Percentiles rank a stretch among this genome's conserved stretches.
These are phyloP conservation scores for Sphecodes monilicornis DNA, from an alignment of 2,888 invertebrate genomes.

Conservation along the genomic window DNA sequence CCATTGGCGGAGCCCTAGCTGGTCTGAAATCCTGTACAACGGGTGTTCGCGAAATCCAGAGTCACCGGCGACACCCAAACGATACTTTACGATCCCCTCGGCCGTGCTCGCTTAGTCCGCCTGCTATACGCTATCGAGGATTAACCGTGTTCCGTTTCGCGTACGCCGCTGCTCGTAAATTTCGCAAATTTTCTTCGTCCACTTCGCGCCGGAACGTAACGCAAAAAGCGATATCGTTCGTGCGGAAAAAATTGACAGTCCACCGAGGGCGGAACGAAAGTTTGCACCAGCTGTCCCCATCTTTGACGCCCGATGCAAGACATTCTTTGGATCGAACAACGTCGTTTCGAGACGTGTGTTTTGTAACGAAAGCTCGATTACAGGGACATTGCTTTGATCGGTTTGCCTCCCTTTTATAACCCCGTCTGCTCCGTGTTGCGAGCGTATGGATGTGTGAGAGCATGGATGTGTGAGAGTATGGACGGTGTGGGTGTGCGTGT, in stretches of 20 bases:
- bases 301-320: background rate
- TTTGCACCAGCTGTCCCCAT: too few species aligned
- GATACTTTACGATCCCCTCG: constrained; percentile 62
- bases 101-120: constrained; percentile 1
- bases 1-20: constrained; percentile 67
- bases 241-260: background rate
- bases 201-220: background rate
- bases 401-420: background rate
- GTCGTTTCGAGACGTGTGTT: background rate
- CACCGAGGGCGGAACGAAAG: too few species aligned
- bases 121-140: constrained; percentile 44
- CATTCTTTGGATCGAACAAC: background rate
- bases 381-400: too few species aligned
- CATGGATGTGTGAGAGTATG: too few species aligned
- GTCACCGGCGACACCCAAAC: constrained; percentile 45
- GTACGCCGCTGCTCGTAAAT: constrained; percentile 37
- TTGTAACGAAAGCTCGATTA: too few species aligned
- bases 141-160: constrained; percentile 56
- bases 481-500: too few species aligned
- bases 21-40: constrained; percentile 73
- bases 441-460: too few species aligned
- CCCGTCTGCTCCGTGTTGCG: too few species aligned
- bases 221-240: background rate
- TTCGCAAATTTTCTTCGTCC: constrained; percentile 31
- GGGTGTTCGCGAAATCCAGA: constrained; percentile 71